These are phyloP conservation scores for Thera britannica DNA, from an alignment of 2,888 invertebrate genomes.

Conservation along the genomic window DNA sequence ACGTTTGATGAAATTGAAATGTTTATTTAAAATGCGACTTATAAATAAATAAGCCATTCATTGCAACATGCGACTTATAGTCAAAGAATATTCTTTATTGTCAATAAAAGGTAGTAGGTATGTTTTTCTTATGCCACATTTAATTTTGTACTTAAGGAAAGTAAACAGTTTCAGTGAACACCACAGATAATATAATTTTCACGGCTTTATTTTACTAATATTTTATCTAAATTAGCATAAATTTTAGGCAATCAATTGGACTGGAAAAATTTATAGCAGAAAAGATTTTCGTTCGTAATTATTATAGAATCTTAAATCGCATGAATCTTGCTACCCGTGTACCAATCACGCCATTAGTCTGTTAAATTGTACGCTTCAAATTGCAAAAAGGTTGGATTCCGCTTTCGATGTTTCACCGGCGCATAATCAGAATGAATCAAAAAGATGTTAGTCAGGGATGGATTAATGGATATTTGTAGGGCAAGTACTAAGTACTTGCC, in stretches of 20 bases:
- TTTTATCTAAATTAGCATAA: too few species aligned
- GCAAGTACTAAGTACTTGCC: too few species aligned
- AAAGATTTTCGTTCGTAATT: constrained; percentile 47
- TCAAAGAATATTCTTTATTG: not conserved
- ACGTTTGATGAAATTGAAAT: constrained; percentile 17
- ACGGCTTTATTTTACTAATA: too few species aligned
- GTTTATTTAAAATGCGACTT: constrained; percentile 10
- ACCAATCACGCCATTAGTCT: constrained; percentile 65
- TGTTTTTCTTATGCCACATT: not conserved
- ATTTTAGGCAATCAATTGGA: not conserved
- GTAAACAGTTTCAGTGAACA: too few species aligned
- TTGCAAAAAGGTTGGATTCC: constrained; percentile 67
- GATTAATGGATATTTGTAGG: not conserved
- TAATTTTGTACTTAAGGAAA: too few species aligned
- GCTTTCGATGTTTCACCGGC: constrained; percentile 46
- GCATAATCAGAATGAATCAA: constrained; percentile 33
- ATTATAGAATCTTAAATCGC: constrained; percentile 55
- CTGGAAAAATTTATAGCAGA: not conserved
- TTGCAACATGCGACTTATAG: not conserved
- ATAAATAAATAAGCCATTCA: not conserved
- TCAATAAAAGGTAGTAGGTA: too few species aligned
- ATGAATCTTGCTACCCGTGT: constrained; percentile 52
- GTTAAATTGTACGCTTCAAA: constrained; percentile 72
- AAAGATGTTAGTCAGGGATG: constrained; percentile 18
- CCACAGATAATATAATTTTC: too few species aligned